Base-by-base conservation (phyloP, 2,113 vertebrate species). In the Canis aureus region DNA sequence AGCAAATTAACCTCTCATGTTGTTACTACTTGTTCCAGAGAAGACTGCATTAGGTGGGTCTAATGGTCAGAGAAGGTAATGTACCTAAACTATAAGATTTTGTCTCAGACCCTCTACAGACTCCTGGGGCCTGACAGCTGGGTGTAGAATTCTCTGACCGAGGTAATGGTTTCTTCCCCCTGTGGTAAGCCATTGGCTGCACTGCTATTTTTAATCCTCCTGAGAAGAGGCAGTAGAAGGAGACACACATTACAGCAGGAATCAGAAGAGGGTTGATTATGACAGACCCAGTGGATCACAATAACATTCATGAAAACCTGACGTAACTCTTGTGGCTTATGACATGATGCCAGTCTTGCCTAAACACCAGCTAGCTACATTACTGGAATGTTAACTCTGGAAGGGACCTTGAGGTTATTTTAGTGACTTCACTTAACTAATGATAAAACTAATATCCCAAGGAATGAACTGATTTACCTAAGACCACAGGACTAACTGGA, bases 391-490 rank as follows among this genome's bases (percentile, higher is more conserved):
- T 49, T 62, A 49, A 57, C 76, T 62, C 67, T 38, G 17, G 59
- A 93, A 87, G 74, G 6, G 51, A 86, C 4, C 66, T 59, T 7
- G 5, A 85, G 78, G 10, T 53, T 89, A 89, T 89, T 92, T 81
- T 19, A 93, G 53, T 11, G 74, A 57, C 62, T 80, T 86, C 23
- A 51, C 8, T 69, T 94, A 10, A 79, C 59, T 38, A 9, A 85
- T 82, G 29, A 64, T 87, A 87, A 95, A 91, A 94, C 74, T 53
- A 80, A 96, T 35, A 94, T 62, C 57, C 59, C 69, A 57, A 81
- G 73, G 94, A 73, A 15, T 80, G 15, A 71, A 78, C 3, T 82
- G 23, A 92, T 35, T 79, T 92, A 69, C 8, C 32, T 71, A 86
- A 91, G 55, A 67, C 35, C 43, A 43, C 87, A 89, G 87, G 80